Conservation (phyloP, 30 jellyfish, hydroid and myxozoan species). For the Aurelia sp. region DNA sequence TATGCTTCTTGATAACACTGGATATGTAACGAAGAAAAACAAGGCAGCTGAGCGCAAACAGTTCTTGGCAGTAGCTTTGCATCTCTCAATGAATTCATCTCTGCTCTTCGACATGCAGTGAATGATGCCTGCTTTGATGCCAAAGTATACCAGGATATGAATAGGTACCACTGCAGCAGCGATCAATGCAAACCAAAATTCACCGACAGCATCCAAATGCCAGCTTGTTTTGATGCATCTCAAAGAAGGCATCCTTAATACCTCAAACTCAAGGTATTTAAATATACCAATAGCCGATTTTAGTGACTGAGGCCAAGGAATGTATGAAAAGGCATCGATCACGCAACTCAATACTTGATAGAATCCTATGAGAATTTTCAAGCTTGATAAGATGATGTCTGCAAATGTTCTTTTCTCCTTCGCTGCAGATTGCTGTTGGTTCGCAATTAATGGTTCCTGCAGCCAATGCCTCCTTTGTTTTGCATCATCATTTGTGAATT, state of each 20-base stretch:
- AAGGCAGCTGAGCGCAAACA: constrained; percentile 13
- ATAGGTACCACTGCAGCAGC: constrained; percentile 20
- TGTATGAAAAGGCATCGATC: not conserved
- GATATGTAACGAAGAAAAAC: constrained; percentile 55
- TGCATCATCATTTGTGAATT: not conserved
- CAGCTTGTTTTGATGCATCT: constrained; percentile 53
- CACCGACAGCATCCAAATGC: constrained; percentile 37
- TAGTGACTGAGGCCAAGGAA: constrained; percentile 50
- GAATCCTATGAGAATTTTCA: constrained; percentile 59
- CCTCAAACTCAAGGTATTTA: constrained; percentile 29
- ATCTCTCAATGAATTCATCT: not conserved
- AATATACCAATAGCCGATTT: not conserved
- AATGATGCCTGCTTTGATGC: not conserved
- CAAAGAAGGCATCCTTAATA: constrained; percentile 40
- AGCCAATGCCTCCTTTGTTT: not conserved
- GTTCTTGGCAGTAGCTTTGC: not conserved
- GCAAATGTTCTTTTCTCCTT: constrained; percentile 38
- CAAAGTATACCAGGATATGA: not conserved
- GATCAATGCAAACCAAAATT: constrained; percentile 31
- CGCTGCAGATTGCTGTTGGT: not conserved
- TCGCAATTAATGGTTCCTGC: too few relatives aligned
- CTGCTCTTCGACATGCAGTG: not conserved
- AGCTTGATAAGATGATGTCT: constrained; percentile 47
- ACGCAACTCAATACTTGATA: constrained; percentile 37
- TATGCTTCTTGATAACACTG: constrained; percentile 24